Percentiles rank a stretch among this genome's conserved stretches.
Evolutionary conservation across 1,140 invertebrate genomes (phyloP).

Genomic region (Lordiphosa collinella): DNA sequence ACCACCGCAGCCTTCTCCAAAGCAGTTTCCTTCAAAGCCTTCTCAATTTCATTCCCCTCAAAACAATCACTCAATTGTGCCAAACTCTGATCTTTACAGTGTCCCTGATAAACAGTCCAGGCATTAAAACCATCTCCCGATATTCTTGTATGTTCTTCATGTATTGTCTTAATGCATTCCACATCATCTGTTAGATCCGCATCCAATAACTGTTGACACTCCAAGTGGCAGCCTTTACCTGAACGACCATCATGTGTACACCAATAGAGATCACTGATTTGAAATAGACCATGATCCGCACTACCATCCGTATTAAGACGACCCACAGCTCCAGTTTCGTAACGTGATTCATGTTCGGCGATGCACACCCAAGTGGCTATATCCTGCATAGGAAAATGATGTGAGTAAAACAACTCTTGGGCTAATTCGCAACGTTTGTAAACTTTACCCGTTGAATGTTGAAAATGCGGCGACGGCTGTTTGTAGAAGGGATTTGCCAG

Average conservation of each 20-base stretch:
- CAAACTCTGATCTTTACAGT: slow-evolving; percentile 40
- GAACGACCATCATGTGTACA: slow-evolving; percentile 82
- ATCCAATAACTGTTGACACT: slow-evolving; percentile 83
- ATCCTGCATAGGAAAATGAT: slow-evolving; percentile 79
- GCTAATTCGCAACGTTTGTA: slow-evolving; percentile 86
- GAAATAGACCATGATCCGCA: slow-evolving; percentile 84
- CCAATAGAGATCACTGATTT: slow-evolving; percentile 84
- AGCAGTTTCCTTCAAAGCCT: slow-evolving; percentile 9
- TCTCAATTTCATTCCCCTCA: slow-evolving; percentile 49
- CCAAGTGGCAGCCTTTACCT: slow-evolving; percentile 83
- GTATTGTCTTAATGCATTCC: slow-evolving; percentile 83
- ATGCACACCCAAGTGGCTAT: slow-evolving; percentile 87
- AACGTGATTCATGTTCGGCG: slow-evolving; percentile 85
- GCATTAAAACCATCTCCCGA: slow-evolving; percentile 86
- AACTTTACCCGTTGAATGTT: slow-evolving; percentile 82
- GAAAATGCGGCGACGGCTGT: too few relatives aligned
- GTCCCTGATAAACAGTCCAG: slow-evolving; percentile 81
- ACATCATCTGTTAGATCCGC: slow-evolving; percentile 86
- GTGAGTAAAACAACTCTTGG: slow-evolving; percentile 82
- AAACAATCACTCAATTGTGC: slow-evolving; percentile 49
- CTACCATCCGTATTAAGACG: slow-evolving; percentile 78
- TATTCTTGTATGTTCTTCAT: slow-evolving; percentile 83
- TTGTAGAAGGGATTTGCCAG: slow-evolving; percentile 45
- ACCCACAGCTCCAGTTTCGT: slow-evolving; percentile 85
- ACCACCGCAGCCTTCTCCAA: background rate